Evolutionary conservation across 2,113 vertebrate species (phyloP), one percentile per base, ranked within the genome.

Genomic region (Illadopsis cleaveri): DNA sequence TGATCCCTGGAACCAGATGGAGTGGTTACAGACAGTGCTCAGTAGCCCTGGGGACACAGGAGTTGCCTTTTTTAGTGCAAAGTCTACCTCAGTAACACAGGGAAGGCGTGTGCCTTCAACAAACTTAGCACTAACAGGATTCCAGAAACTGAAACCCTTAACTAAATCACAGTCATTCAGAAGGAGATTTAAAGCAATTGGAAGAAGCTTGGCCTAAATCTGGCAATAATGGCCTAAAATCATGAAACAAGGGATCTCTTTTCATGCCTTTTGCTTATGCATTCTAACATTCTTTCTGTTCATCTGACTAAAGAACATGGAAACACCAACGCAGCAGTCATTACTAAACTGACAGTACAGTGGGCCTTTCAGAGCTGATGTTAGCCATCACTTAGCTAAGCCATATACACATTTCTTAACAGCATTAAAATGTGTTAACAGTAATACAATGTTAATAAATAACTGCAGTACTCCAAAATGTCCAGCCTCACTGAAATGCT

Each of bases 1-100:
- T 48, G 86, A 91, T 94, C 56, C 64, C 23, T 24, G n/a, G 42
- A 81, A 86, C 30, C 95, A 96, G 91, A 92, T 82, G 95, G 93
- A 93, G 40, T 2, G 0, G 65, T 78, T 68, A 38, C 1, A 0
- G 68, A 28, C 1, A 58, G 75, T 37, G 61, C 35, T 75, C 62
- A 31, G 11, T 10, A 75, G 51, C 86, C 89, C 93, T 21, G 47
- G 89, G 89, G 89, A 94, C 48, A 56, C 3, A 10, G 3, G 51
- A 64, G 17, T 60, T 75, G 69, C 69, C 51, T 68, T 54, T 56
- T 60, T 92, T 21, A 71, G 91, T 9, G 66, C 65, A 48, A 75
- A 90, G 35, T 27, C 77, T 53, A 33, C 45, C 72, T 60, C 35
- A 57, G 72, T 0, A 19, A 35, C 69, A 89, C 14, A 56, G 40